phyloP scores from a whole-genome alignment of 2,113 vertebrate genomes.

The Entomyzon cyanotis region DNA sequence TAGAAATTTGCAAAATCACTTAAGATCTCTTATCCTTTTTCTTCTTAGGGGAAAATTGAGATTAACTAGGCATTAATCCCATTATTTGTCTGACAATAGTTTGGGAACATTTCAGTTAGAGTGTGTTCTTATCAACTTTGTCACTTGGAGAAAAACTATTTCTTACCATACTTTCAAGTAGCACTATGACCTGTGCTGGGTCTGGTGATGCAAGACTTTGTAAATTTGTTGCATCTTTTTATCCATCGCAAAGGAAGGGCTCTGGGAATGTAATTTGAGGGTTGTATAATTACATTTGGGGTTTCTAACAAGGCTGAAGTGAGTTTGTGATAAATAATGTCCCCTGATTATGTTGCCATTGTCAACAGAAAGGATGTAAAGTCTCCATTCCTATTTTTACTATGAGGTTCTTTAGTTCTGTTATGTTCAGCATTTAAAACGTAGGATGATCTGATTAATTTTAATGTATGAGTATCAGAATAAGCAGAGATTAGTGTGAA shows the following conservation, averaged over 20 bases:
- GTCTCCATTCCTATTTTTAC: neutral
- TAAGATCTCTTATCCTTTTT: neutral
- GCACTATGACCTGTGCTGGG: neutral
- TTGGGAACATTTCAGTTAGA: neutral
- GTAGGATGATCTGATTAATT: constrained; percentile 15
- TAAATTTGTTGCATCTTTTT: neutral
- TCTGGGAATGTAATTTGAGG: neutral
- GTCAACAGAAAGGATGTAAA: neutral
- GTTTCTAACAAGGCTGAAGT: neutral
- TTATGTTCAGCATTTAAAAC: neutral
- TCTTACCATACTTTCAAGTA: neutral
- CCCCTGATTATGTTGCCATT: neutral
- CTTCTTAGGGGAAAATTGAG: neutral
- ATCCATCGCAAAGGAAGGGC: neutral
- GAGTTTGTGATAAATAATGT: neutral
- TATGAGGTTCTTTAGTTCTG: neutral
- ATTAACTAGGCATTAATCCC: neutral
- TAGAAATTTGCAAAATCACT: neutral
- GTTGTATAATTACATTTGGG: neutral
- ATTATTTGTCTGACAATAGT: neutral
- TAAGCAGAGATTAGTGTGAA: constrained; percentile 10
- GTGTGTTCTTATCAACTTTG: neutral
- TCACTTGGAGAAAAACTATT: neutral
- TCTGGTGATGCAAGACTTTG: neutral
- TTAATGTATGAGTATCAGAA: neutral